Base-by-base conservation (phyloP, 2,888 invertebrate species). In the Acrobasis consociella region DNA sequence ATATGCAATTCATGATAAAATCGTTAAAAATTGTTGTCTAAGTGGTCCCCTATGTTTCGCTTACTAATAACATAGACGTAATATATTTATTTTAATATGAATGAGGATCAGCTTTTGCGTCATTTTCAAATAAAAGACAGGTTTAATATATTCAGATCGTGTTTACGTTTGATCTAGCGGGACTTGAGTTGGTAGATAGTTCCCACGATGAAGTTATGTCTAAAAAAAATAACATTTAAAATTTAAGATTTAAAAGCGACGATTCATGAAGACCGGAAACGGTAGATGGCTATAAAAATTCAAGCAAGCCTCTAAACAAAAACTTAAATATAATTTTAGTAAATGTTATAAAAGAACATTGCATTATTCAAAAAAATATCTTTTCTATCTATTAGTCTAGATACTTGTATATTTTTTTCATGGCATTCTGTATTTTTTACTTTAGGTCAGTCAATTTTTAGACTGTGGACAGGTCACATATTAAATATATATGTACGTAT, bases 71-170 rank as follows among this genome's bases (percentile, higher is more conserved):
- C 17, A 51, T 51, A 17, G 5, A 10, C 15, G 11, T 51, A 52
- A n/a, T n/a, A n/a, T n/a, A n/a, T n/a, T n/a, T n/a, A n/a, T n/a
- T 52, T 1, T 31, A 52, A 31, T 52, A 31, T 5, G 52, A 37
- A 31, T 31, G 22, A 52, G 10, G 13, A 31, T 31, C 22, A 8
- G 2, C 31, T 42, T 17, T 49, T 56, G 50, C 16, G 7, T 46
- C 17, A 37, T 11, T 8, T 22, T 38, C 13, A 22, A 42, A 49
- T 37, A 49, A 10, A 51, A 55, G 0, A 52, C 8, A 10, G 39
- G 42, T 56, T 42, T 56, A 42, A 56, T 56, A 39, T 17, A 56
- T 56, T 39, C 55, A 56, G 55, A 56, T 39, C 56, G 13, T n/a
- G 46, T 61, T 22, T 51, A 42, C 15, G n/a, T 11, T 38, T 2